Evolutionary conservation across 2,113 vertebrate species (phyloP).

Genomic region (Phasianus colchicus): DNA sequence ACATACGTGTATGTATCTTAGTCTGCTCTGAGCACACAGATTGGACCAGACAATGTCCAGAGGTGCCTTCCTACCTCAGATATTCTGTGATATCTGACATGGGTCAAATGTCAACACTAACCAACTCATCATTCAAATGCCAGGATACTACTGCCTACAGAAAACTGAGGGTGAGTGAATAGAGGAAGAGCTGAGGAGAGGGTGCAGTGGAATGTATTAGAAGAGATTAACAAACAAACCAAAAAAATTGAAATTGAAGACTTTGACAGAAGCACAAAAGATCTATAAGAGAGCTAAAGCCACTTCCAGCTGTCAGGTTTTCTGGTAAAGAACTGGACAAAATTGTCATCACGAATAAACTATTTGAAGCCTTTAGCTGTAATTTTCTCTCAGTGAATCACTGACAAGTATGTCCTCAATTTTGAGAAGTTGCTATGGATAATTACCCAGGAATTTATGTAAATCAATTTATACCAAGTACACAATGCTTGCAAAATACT

Average conservation of each 20-base stretch:
- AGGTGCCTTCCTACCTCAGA: not conserved
- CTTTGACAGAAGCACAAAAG: not conserved
- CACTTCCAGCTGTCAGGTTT: not conserved
- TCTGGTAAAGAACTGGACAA: not conserved
- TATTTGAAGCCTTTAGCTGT: not conserved
- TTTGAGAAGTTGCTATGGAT: not conserved
- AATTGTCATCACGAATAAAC: not conserved
- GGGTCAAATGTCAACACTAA: not conserved
- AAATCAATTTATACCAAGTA: constrained; percentile 5
- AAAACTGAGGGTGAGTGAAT: not conserved
- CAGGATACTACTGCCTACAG: not conserved
- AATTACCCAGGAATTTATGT: not conserved
- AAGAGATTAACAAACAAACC: not conserved
- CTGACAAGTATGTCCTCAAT: not conserved
- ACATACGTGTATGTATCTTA: not conserved
- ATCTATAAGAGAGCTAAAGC: not conserved
- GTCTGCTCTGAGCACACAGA: not conserved
- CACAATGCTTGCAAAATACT: not conserved
- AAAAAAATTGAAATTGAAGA: not conserved
- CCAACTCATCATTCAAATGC: not conserved
- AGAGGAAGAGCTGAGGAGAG: not conserved
- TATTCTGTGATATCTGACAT: not conserved
- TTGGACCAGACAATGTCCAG: not conserved
- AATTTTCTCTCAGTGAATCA: not conserved
- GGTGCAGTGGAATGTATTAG: not conserved